These are phyloP conservation scores for Pangasius sanitwongsei DNA, from an alignment of 2,797 vertebrate species.

Conservation along the genomic window DNA sequence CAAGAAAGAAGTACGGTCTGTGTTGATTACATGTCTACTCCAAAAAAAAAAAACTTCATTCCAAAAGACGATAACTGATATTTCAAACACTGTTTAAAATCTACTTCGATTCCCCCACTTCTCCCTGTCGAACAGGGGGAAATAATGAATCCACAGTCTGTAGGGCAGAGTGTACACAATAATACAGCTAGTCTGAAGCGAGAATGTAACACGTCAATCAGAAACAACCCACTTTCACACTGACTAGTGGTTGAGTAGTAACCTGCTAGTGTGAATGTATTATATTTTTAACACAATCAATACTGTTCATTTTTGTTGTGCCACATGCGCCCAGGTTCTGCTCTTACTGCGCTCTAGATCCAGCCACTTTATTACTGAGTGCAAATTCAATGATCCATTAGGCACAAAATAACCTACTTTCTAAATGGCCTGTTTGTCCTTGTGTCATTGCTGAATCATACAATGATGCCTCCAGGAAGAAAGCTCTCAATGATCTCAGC, in stretches of 20 bases:
- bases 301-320: neutral
- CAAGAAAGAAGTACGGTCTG: neutral
- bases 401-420: neutral
- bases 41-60: neutral
- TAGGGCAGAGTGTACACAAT: neutral
- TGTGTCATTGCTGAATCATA: neutral
- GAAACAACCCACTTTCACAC: neutral
- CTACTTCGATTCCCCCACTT: too few relatives aligned
- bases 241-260: neutral
- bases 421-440: constrained; percentile 9
- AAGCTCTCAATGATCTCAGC: neutral
- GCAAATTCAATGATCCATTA: neutral
- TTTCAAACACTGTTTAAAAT: too few relatives aligned
- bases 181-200: neutral
- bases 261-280: neutral
- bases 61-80: neutral
- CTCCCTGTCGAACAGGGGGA: too few relatives aligned
- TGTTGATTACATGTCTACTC: too few relatives aligned
- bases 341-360: neutral
- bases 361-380: neutral
- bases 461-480: neutral
- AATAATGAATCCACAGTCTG: too few relatives aligned
- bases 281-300: neutral
- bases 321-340: neutral
- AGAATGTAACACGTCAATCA: neutral